These are phyloP conservation scores for Anthonomus grandis DNA, from an alignment of 1,140 invertebrate genomes.

Conservation along the genomic window DNA sequence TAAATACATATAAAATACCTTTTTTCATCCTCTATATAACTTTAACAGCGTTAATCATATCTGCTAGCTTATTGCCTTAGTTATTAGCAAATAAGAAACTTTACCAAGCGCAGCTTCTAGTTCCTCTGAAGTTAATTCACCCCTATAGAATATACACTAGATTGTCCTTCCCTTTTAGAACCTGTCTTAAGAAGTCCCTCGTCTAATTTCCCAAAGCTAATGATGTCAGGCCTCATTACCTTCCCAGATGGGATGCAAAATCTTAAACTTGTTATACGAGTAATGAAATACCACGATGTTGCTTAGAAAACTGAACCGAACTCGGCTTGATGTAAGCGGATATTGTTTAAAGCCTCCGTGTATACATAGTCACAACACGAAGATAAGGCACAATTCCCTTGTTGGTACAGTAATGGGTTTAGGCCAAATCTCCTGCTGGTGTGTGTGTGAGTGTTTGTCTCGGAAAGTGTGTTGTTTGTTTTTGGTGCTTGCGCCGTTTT, in stretches of 20 bases:
- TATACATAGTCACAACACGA: neutral
- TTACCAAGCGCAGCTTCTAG: too few relatives aligned
- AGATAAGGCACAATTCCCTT: neutral
- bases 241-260: neutral
- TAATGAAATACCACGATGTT: neutral
- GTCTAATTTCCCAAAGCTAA: neutral
- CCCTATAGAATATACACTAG: too few relatives aligned
- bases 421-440: neutral
- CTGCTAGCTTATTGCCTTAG: too few relatives aligned
- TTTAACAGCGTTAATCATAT: too few relatives aligned
- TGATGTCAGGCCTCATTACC: neutral
- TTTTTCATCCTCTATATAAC: too few relatives aligned
- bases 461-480: too few relatives aligned
- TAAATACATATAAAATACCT: too few relatives aligned
- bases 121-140: too few relatives aligned
- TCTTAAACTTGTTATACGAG: neutral
- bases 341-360: neutral
- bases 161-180: neutral
- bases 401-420: neutral
- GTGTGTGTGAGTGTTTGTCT: neutral
- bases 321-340: too few relatives aligned
- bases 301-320: neutral
- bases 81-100: too few relatives aligned
- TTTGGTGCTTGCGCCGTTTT: too few relatives aligned
- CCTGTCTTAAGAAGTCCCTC: neutral